Evolutionary conservation across 2,113 vertebrate genomes (phyloP).

Genomic region (Misgurnus mizolepis): DNA sequence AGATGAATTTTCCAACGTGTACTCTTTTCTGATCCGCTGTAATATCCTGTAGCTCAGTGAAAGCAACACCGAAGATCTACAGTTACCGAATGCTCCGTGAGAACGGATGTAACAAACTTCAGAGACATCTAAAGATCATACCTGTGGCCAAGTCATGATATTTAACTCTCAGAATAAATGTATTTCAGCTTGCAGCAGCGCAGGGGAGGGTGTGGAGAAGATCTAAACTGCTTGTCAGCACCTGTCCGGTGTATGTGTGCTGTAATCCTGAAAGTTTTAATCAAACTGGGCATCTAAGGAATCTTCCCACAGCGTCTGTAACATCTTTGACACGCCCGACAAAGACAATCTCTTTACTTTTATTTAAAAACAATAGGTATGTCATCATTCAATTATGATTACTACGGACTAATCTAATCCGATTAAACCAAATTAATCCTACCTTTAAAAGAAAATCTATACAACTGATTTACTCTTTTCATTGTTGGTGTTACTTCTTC

Average conservation of each 20-base stretch:
- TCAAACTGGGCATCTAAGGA: conserved; percentile 50
- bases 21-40: not conserved
- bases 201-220: conserved; percentile 56
- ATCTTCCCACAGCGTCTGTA: conserved; percentile 61
- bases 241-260: conserved; percentile 58
- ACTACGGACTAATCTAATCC: not conserved
- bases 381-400: not conserved
- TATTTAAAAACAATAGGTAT: not conserved
- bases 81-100: conserved; percentile 36
- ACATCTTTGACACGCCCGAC: conserved; percentile 30
- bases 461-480: not conserved
- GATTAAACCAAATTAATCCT: not conserved
- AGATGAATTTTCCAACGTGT: not conserved
- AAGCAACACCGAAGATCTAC: conserved; percentile 43
- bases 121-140: conserved; percentile 49
- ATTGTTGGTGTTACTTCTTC: not conserved
- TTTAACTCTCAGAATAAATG: conserved; percentile 42
- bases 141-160: conserved; percentile 44
- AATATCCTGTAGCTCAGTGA: conserved; percentile 18
- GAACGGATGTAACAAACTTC: conserved; percentile 47
- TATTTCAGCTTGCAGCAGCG: conserved; percentile 33
- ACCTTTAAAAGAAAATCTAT: not conserved
- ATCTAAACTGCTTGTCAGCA: conserved; percentile 64
- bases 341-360: conserved; percentile 1
- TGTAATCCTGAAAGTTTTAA: conserved; percentile 49